Conservation (phyloP, 2,113 vertebrate species). For the Colistium nudipinnis region DNA sequence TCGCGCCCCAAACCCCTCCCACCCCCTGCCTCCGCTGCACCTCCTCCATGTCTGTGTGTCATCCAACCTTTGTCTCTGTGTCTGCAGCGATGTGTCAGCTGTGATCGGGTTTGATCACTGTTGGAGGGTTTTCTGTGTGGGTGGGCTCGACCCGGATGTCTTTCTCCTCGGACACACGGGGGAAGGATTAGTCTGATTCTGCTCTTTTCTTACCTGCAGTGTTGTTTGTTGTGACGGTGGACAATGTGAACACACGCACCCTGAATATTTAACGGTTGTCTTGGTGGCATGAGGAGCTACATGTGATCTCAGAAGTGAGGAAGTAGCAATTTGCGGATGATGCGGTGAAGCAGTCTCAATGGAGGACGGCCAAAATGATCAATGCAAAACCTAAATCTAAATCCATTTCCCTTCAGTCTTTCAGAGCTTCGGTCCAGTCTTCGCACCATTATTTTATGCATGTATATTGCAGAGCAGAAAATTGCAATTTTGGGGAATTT, state of each 20-base stretch:
- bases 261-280: not conserved
- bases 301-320: not conserved
- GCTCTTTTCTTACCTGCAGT: conserved; percentile 14
- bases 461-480: too few species aligned
- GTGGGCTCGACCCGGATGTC: conserved; percentile 51
- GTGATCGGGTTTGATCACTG: conserved; percentile 58
- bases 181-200: conserved; percentile 44
- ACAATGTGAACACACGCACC: not conserved
- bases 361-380: too few species aligned
- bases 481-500: too few species aligned
- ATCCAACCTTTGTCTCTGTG: conserved; percentile 69
- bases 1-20: conserved; percentile 22
- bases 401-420: too few species aligned
- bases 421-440: too few species aligned
- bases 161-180: conserved; percentile 44
- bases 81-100: conserved; percentile 56
- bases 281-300: conserved; percentile 2
- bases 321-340: not conserved
- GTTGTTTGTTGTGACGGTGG: not conserved
- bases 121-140: conserved; percentile 43
- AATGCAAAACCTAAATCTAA: too few species aligned
- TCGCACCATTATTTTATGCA: too few species aligned
- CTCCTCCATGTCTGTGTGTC: conserved; percentile 70
- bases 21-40: too few species aligned
- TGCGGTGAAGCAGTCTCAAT: not conserved